These are phyloP conservation scores for Drosophila repletoides DNA, from an alignment of 1,140 invertebrate species.

Conservation along the genomic window DNA sequence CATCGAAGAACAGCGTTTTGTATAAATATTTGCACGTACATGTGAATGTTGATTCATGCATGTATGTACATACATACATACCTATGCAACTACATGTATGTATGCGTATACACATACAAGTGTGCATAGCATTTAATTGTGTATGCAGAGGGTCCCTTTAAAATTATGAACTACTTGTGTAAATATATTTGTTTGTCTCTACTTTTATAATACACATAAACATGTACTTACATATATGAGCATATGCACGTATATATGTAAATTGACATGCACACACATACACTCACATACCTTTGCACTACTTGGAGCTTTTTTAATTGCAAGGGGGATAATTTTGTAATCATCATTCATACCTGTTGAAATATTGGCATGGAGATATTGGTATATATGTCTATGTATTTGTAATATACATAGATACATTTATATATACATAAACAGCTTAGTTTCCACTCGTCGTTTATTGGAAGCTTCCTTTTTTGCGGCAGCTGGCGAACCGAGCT, in stretches of 20 bases:
- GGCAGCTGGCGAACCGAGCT: too few species aligned
- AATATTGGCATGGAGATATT: slow-evolving; percentile 8
- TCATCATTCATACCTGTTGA: slow-evolving; percentile 30
- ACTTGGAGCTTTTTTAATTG: too few species aligned
- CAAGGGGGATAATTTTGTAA: too few species aligned
- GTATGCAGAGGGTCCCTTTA: too few species aligned
- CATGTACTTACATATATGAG: neutral
- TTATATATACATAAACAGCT: too few species aligned
- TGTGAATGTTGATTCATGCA: neutral
- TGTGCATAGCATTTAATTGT: neutral
- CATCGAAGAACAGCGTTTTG: slow-evolving; percentile 9
- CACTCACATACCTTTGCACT: too few species aligned
- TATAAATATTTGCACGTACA: neutral
- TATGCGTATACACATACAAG: neutral
- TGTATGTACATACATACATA: neutral
- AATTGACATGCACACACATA: neutral
- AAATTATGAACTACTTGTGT: too few species aligned
- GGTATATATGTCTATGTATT: neutral
- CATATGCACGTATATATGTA: slow-evolving; percentile 8
- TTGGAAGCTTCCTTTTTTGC: too few species aligned
- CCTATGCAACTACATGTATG: slow-evolving; percentile 1
- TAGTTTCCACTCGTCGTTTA: too few species aligned
- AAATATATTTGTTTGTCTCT: neutral
- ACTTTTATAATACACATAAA: too few species aligned
- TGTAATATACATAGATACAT: neutral